Percentiles rank a stretch among this genome's conserved stretches.
Evolutionary conservation across 2,113 vertebrate species (phyloP).

Genomic region (Ceyx margarethae): DNA sequence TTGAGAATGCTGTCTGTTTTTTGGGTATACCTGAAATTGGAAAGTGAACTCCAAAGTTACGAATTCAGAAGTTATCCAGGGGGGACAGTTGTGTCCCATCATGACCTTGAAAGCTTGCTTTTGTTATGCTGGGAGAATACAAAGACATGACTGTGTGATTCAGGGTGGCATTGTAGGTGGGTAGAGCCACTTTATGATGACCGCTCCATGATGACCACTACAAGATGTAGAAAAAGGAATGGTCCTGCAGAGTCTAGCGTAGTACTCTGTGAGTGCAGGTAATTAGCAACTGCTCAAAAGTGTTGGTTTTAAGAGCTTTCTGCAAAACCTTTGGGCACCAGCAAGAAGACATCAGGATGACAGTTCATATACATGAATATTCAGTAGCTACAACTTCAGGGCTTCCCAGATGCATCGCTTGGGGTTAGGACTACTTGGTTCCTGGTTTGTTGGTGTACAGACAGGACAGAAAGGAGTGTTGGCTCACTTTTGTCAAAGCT

Average conservation of each 20-base stretch:
- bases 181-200: not conserved
- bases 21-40: not conserved
- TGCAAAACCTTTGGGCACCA: not conserved
- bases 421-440: not conserved
- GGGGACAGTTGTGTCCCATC: not conserved
- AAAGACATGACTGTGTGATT: accelerated
- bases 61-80: not conserved
- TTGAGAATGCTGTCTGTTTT: not conserved
- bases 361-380: not conserved
- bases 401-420: not conserved
- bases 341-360: not conserved
- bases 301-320: not conserved
- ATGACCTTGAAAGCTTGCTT: not conserved
- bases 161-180: not conserved
- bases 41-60: not conserved
- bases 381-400: not conserved
- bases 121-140: not conserved
- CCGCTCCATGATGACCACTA: no score
- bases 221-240: not conserved
- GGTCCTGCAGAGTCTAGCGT: not conserved
- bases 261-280: not conserved
- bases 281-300: not conserved
- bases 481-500: not conserved
- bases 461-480: not conserved
- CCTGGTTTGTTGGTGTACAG: not conserved